Base-by-base conservation (phyloP, 2,888 invertebrate genomes). In the Patella caerulea region DNA sequence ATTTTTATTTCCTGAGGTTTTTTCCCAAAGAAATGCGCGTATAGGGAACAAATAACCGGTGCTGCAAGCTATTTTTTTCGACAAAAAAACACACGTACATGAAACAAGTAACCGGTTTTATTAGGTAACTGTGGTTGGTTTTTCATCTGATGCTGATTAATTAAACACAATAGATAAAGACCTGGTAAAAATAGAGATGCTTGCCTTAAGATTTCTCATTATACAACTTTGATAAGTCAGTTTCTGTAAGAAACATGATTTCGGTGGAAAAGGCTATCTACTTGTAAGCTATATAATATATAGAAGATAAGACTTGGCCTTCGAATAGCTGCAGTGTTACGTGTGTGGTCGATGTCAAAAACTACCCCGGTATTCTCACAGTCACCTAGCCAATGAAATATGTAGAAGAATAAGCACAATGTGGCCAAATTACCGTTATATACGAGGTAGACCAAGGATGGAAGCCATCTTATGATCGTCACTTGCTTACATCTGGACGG, bases 271-370 rank as follows among this genome's bases (percentile, higher is more conserved):
- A 65, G 65, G 65, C 65, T 65, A 65, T 65, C 65, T 65, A 19
- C 19, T 24, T 12, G 65, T 65, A 24, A 19, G 65, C 65, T 65
- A 65, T 65, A 65, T 65, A 65, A 65, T 65, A 65, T 24, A 65
- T 65, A 24, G 65, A 12, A 65, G 65, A 65, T 65, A 65, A 65
- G 24, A 24, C 24, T 65, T 19, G 45, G 45, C 65, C 19, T 65
- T 24, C 65, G 19, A 65, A 65, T 19, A 24, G 19, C 24, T 24
- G 72, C 34, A n/a, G n/a, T 24, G 19, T 45, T n/a, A 53, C 53
- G 72, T 53, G 72, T 72, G 72, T 53, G 65, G 65, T 65, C 65
- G 19, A 24, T 65, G 65, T 65, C 65, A 65, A 65, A 65, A 65
- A 24, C 24, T 65, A 2, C 24, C 65, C 65, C 17, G 65, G 24